These are phyloP conservation scores for Megaceryle maxima DNA, from an alignment of 2,113 vertebrate genomes.

Conservation along the genomic window DNA sequence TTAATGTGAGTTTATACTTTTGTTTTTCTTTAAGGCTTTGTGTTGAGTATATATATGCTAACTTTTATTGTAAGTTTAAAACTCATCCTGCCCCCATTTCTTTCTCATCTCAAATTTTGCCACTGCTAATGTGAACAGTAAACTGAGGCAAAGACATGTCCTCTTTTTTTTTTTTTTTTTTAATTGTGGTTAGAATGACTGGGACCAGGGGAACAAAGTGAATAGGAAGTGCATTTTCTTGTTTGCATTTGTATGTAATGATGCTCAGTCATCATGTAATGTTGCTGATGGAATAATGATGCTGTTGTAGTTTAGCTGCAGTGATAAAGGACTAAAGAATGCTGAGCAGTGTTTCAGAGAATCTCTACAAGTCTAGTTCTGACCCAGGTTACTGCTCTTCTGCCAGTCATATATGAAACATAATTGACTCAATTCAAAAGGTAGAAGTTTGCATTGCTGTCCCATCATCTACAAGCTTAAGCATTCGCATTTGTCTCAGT, in stretches of 20 bases:
- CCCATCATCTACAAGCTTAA: not conserved
- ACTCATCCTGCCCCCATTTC: not conserved
- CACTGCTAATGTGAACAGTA: not conserved
- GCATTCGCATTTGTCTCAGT: not conserved
- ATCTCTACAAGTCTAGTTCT: not conserved
- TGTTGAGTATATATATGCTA: not conserved
- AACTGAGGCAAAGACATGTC: not conserved
- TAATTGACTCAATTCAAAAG: not conserved
- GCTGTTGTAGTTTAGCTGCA: not conserved
- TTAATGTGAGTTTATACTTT: slow-evolving; percentile 81
- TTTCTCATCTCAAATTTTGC: not conserved
- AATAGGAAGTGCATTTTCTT: not conserved
- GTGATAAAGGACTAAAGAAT: not conserved
- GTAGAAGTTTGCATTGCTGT: not conserved
- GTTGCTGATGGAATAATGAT: not conserved
- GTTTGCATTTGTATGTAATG: not conserved
- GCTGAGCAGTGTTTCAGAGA: not conserved
- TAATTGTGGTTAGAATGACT: not conserved
- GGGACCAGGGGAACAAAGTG: not conserved
- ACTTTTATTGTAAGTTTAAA: not conserved
- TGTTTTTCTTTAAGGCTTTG: not conserved
- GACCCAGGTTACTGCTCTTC: not conserved
- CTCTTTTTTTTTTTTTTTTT: not conserved
- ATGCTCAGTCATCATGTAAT: not conserved
- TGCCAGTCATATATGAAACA: not conserved